Base-by-base conservation (phyloP, 2,113 vertebrate species). In the Coregonus clupeaformis region DNA sequence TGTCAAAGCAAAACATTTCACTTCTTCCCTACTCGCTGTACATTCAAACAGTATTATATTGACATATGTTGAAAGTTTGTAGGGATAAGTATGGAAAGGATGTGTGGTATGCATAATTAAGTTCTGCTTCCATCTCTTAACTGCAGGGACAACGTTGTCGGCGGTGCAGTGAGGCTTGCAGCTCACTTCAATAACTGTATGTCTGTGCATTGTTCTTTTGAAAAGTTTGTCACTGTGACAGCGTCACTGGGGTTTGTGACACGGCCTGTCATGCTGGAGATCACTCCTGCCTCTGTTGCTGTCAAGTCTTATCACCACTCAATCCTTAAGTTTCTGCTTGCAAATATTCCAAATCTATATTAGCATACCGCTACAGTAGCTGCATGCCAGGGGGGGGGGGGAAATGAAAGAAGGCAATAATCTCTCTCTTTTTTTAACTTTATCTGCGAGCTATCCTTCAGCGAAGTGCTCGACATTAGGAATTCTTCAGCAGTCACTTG, bases 141-240 rank as follows among this genome's bases (percentile, higher is more conserved):
- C 83, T 87, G 86, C 87, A 81, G 88, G 89, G 89, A 88, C 84
- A 89, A 89, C 84, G 83, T 81, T 88, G 85, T 81, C 85, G 86
- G 83, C 73, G 69, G 80, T 87, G 82, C 49, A 85, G 84, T 74
- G 69, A 81, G 87, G 80, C 90, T 90, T 55, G 82, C 83, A 86
- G 86, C 87, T 83, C 87, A 83, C 88, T 91, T 91, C 89, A 91
- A 87, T 86, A 83, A 81, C 77, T 20, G 88, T 86, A 82, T 82
- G 89, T 80, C 86, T 82, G 82, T 0, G 22, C 87, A 84, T 90
- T 89, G 87, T 88, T 89, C 90, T 91, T 92, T 94, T 93, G 88
- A 92, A 91, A 92, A 92, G 92, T 92, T 92, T 91, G 91, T 93
- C 91, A 92, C 85, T 71, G 80, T 91, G 92, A 93, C 93, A 92